Base-by-base conservation (phyloP, 2,888 invertebrate species). In the Tillus elongatus region DNA sequence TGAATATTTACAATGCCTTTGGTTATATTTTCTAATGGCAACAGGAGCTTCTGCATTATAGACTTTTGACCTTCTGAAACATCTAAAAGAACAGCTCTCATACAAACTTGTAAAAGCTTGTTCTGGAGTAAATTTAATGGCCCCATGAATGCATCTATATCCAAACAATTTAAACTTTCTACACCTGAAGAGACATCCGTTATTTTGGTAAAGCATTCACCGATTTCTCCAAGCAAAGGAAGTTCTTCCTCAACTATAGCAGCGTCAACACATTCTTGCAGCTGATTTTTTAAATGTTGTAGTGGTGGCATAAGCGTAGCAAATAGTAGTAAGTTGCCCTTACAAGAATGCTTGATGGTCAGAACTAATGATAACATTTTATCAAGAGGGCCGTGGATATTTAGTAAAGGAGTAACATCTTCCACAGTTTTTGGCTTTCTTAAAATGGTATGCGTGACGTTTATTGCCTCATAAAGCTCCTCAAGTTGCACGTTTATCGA, bases 1-100 rank as follows among this genome's bases (percentile, higher is more conserved):
- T 63, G 56, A 10, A 64, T 57, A 30, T 47, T 54, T 13, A 64
- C 59, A 10, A 65, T 57, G 2, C 52, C 51, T 43, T 61, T 63
- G 6, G 54, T 56, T 8, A 64, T 45, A 28, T 51, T 49, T 45
- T 66, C 64, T 15, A 66, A 39, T 1, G 61, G 58, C 37, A 53
- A 48, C 2, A 60, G 30, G 9, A 64, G 43, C 26, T 54, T 55
- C 45, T 59, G 57, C 8, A 64, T 45, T 2, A 62, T 40, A 1
- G 61, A 53, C 41, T 57, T 55, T 37, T 57, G 45, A 12, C 50
- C 45, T 26, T 45, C 33, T 4, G 46, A 41, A 3, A 40, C 38
- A 19, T 54, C 51, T 3, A 44, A 45, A 14, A 58, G 44, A n/a
- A 63, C 58, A 4, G 61, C 58, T 47, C 54, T 61, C 43, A 56